Conservation (phyloP, 2,888 invertebrate genomes). For the Drosophila bunnanda region DNA sequence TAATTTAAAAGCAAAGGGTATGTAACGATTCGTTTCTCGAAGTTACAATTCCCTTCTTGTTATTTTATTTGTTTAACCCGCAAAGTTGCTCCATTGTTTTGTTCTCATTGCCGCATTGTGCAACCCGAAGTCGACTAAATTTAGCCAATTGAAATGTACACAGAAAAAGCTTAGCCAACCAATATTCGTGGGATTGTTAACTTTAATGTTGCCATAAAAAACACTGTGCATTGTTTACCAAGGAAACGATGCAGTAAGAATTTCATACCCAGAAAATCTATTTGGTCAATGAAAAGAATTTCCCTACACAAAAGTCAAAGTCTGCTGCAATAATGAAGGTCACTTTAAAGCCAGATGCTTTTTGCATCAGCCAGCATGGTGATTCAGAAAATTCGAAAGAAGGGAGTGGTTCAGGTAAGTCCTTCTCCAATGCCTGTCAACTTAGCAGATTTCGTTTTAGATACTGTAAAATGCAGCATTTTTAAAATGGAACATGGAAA, state of each 20-base stretch:
- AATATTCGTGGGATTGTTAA: conserved; percentile 54
- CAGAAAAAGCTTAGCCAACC: conserved; percentile 55
- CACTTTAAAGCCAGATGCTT: conserved; percentile 60
- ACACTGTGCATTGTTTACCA: conserved; percentile 62
- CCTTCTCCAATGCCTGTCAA: conserved; percentile 53
- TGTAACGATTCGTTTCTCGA: neutral
- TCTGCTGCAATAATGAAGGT: conserved; percentile 64
- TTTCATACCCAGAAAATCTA: neutral
- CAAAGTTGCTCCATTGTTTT: conserved; percentile 27
- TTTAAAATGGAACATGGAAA: conserved; percentile 41
- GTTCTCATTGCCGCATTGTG: conserved; percentile 45
- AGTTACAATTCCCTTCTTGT: neutral
- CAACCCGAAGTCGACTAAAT: conserved; percentile 62
- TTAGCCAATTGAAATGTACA: conserved; percentile 58
- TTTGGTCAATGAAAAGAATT: conserved; percentile 44
- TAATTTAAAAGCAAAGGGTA: neutral
- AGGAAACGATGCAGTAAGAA: conserved; percentile 53
- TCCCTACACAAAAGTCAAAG: conserved; percentile 34
- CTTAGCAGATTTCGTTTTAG: conserved; percentile 77
- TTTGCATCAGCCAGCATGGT: neutral
- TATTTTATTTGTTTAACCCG: conserved; percentile 27
- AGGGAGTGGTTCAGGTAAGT: neutral
- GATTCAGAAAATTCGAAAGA: neutral
- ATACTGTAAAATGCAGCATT: conserved; percentile 70
- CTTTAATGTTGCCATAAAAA: conserved; percentile 71